These are phyloP conservation scores for Formica aserva DNA, from an alignment of 2,888 invertebrate species.

Conservation along the genomic window DNA sequence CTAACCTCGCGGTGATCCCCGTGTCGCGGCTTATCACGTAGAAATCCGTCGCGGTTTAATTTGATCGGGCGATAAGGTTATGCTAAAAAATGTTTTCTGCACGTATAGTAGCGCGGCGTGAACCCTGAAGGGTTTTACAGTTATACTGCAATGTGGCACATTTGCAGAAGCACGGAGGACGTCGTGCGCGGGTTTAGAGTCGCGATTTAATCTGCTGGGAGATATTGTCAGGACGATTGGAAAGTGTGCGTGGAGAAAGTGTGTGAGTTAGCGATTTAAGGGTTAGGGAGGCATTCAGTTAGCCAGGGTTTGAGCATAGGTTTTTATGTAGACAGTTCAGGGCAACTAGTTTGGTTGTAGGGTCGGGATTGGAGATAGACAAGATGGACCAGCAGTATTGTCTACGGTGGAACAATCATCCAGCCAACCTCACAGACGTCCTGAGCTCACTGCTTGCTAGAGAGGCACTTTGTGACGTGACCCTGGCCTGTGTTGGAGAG, in stretches of 20 bases:
- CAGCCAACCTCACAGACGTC: conserved; percentile 95
- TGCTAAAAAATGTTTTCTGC: conserved; percentile 85
- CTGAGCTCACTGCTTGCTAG: conserved; percentile 94
- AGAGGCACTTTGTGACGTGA: conserved; percentile 97
- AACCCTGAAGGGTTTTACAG: conserved; percentile 86
- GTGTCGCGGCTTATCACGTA: conserved; percentile 52
- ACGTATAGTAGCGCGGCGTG: conserved; percentile 84
- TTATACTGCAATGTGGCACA: conserved; percentile 86
- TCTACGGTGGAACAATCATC: conserved; percentile 98
- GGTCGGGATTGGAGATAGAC: conserved; percentile 84
- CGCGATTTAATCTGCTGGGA: conserved; percentile 75
- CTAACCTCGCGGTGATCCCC: conserved; percentile 75
- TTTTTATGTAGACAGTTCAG: conserved; percentile 77
- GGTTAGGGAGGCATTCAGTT: conserved; percentile 75
- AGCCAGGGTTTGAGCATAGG: conserved; percentile 73
- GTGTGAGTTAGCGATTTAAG: conserved; percentile 75
- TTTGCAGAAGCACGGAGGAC: conserved; percentile 85
- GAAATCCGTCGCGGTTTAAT: conserved; percentile 48
- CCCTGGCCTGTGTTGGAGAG: conserved; percentile 96
- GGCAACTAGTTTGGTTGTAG: conserved; percentile 83
- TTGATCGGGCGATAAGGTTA: conserved; percentile 78
- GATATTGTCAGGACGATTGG: conserved; percentile 72
- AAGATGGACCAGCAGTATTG: conserved; percentile 95
- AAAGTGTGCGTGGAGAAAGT: conserved; percentile 72
- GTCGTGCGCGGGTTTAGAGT: conserved; percentile 81